Evolutionary conservation across 2,888 invertebrate genomes (phyloP).

Genomic region (Latheticus oryzae): DNA sequence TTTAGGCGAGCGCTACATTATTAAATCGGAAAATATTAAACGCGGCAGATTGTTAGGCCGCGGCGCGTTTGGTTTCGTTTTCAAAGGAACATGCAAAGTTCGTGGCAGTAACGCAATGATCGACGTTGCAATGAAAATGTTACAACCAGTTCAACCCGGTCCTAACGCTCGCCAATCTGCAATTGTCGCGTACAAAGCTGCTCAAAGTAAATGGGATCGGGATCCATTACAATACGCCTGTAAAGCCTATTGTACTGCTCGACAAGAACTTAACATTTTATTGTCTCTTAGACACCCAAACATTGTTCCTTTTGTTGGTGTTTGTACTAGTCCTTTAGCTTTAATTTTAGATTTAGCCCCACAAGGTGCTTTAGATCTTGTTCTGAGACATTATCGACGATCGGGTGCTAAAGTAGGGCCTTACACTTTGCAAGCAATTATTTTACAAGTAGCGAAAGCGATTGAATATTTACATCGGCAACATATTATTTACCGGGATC

Average conservation of each 20-base stretch:
- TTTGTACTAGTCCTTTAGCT: slow-evolving; percentile 89
- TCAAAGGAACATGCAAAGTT: slow-evolving; percentile 79
- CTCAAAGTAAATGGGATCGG: slow-evolving; percentile 92
- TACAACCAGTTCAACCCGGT: slow-evolving; percentile 93
- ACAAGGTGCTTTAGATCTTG: slow-evolving; percentile 87
- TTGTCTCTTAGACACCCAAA: slow-evolving; percentile 87
- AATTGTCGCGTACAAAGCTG: slow-evolving; percentile 64
- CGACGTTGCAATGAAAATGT: slow-evolving; percentile 93
- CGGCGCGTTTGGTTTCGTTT: slow-evolving; percentile 99
- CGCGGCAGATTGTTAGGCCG: slow-evolving; percentile 84
- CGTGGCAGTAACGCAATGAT: slow-evolving; percentile 70
- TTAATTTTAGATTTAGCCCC: slow-evolving; percentile 92
- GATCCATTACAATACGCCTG: slow-evolving; percentile 93
- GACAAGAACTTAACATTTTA: slow-evolving; percentile 93
- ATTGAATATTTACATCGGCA: slow-evolving; percentile 94
- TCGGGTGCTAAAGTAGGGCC: slow-evolving; percentile 86
- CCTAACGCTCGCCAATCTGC: slow-evolving; percentile 75
- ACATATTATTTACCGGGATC: slow-evolving; percentile 91
- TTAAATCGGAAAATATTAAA: slow-evolving; percentile 84
- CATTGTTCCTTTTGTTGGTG: slow-evolving; percentile 92
- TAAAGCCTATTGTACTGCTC: slow-evolving; percentile 95
- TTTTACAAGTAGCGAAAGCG: slow-evolving; percentile 92
- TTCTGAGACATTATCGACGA: slow-evolving; percentile 85
- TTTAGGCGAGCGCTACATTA: slow-evolving; percentile 82
- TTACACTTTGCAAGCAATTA: slow-evolving; percentile 84